Conservation (phyloP, 1,140 invertebrate species). For the Ridgeia piscesae region DNA sequence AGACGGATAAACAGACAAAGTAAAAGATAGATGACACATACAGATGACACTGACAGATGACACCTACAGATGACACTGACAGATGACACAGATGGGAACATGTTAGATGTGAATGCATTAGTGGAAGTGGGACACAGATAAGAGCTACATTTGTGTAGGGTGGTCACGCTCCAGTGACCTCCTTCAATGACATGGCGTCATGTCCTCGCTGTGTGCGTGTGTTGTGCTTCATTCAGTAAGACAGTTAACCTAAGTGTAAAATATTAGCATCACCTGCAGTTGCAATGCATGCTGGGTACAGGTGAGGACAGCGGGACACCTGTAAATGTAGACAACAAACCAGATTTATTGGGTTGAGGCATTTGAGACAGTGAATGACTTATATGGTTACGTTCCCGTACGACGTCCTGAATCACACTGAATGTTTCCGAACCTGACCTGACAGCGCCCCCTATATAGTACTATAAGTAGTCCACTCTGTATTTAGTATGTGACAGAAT, state of each 20-base stretch:
- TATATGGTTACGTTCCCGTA: too few relatives aligned
- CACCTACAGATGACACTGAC: too few relatives aligned
- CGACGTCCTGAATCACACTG: too few relatives aligned
- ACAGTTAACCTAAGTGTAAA: neutral
- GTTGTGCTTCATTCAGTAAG: neutral
- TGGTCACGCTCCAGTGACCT: neutral
- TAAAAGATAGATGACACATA: neutral
- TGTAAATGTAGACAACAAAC: neutral
- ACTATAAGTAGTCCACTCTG: too few relatives aligned
- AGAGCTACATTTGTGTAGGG: neutral
- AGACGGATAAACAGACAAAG: neutral
- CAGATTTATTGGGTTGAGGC: neutral
- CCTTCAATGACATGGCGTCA: neutral
- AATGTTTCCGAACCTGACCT: neutral
- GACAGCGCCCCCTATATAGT: neutral
- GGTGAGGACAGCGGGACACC: neutral
- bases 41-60: too few relatives aligned
- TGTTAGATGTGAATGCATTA: too few relatives aligned
- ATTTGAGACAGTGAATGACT: neutral
- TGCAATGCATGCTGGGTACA: neutral
- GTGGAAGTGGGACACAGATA: neutral
- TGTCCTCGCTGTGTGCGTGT: neutral
- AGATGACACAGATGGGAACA: too few relatives aligned
- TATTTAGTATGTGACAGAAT: too few relatives aligned
- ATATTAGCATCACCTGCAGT: neutral